Evolutionary conservation across 2,888 invertebrate species (phyloP).

Genomic region (Drosophila dives): DNA sequence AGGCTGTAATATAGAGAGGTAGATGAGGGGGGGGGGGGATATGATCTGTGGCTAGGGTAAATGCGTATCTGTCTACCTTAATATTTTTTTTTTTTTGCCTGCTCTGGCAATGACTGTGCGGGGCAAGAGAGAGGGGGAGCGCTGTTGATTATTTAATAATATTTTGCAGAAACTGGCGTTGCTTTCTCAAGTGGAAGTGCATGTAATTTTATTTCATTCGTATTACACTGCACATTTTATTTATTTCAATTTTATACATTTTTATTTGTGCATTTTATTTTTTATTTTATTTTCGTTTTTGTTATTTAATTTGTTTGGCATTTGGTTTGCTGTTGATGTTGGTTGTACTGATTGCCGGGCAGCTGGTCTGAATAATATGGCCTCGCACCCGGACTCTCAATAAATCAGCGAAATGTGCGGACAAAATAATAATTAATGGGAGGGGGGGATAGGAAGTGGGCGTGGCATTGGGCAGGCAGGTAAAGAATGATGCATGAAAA

Average conservation of each 20-base stretch:
- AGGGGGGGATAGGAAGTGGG: background rate
- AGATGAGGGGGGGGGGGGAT: background rate
- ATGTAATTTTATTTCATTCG: conserved; percentile 74
- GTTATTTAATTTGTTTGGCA: conserved; percentile 54
- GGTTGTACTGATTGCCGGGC: conserved; percentile 55
- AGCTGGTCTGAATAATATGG: conserved; percentile 49
- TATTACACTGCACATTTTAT: conserved; percentile 57
- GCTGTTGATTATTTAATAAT: conserved; percentile 76
- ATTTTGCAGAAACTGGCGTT: conserved; percentile 49
- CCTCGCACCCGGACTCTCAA: conserved; percentile 50
- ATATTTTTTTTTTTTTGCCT: conserved; percentile 3
- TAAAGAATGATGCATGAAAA: conserved; percentile 67
- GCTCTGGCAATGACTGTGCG: conserved; percentile 2
- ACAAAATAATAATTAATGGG: conserved; percentile 76
- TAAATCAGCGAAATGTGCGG: conserved; percentile 77
- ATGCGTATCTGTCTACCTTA: conserved; percentile 58
- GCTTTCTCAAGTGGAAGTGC: conserved; percentile 76
- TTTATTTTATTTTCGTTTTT: conserved; percentile 12
- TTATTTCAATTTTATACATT: conserved; percentile 18
- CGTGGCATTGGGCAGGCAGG: background rate
- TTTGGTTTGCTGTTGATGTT: conserved; percentile 42
- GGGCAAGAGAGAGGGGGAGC: background rate
- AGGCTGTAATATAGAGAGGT: background rate
- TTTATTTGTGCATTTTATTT: conserved; percentile 6
- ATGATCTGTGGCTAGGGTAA: conserved; percentile 57